Percentiles rank a stretch among this genome's conserved stretches.
Evolutionary conservation across 2,888 invertebrate genomes (phyloP).

Genomic region (Sericinus montela): DNA sequence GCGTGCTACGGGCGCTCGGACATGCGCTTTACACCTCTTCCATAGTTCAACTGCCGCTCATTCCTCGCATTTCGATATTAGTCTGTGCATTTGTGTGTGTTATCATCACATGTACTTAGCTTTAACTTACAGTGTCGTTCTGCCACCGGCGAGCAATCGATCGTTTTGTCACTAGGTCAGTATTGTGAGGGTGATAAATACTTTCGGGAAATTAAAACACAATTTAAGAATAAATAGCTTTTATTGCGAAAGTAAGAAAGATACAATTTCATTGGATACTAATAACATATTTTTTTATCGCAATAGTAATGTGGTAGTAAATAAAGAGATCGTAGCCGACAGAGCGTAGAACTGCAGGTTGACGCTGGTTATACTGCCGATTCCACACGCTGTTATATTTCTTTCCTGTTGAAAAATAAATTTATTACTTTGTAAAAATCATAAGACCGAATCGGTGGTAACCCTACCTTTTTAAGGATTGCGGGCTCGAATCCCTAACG

Average conservation of each 20-base stretch:
- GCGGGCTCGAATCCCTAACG: too few species aligned
- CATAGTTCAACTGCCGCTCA: slow-evolving; percentile 36
- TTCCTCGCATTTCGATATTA: slow-evolving; percentile 21
- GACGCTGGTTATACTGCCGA: slow-evolving; percentile 43
- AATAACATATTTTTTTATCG: slow-evolving; percentile 26
- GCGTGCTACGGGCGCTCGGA: slow-evolving; percentile 40
- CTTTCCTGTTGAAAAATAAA: slow-evolving; percentile 46
- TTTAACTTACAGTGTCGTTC: slow-evolving; percentile 19
- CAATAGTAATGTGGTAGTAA: slow-evolving; percentile 29
- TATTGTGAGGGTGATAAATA: slow-evolving; percentile 34
- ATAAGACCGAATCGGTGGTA: too few species aligned
- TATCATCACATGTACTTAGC: slow-evolving; percentile 25
- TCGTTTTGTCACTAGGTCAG: slow-evolving; percentile 50
- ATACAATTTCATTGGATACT: slow-evolving; percentile 49
- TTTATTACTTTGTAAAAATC: neutral
- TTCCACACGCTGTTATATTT: slow-evolving; percentile 60
- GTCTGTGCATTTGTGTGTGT: slow-evolving; percentile 17
- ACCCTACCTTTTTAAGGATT: too few species aligned
- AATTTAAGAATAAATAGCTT: slow-evolving; percentile 52
- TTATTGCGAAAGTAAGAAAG: slow-evolving; percentile 70
- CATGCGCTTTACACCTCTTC: slow-evolving; percentile 53
- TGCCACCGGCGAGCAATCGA: slow-evolving; percentile 41
- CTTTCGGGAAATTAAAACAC: slow-evolving; percentile 23
- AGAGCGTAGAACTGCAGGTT: slow-evolving; percentile 33
- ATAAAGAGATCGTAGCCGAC: slow-evolving; percentile 31